Base-by-base conservation (phyloP, 2,888 invertebrate genomes). In the Mythimna vitellina region DNA sequence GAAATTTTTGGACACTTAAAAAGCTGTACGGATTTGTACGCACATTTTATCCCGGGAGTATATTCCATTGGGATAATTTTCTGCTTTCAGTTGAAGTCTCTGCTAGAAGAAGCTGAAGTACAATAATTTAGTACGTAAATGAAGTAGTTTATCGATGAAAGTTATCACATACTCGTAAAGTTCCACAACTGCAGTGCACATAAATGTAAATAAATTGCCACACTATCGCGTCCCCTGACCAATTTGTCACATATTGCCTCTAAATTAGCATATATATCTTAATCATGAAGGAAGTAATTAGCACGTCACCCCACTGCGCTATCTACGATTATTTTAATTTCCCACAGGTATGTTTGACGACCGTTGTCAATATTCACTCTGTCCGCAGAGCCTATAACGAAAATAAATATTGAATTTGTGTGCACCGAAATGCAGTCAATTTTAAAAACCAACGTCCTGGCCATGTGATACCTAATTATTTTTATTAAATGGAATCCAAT, bases 231-330 rank as follows among this genome's bases (percentile, higher is more conserved):
- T 73, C 56, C 56, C 62, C 32, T 32, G 35, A 29, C 46, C 64
- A 81, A 84, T 86, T 81, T 83, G 76, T 81, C 81, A 32, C 25
- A 60, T 61, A 60, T 61, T 71, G 25, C 35, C 22, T 38, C 4
- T 61, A 65, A 75, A 83, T 80, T 83, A 65, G 70, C 66, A 62
- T 65, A 4, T 70, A 58, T 80, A 70, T 70, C 71, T 73, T 62
- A 77, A 70, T 75, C 65, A 76, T 62, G 53, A 35, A 65, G 49
- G 61, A 61, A 75, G 49, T 85, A 66, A 76, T 75, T 78, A 80
- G 14, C 14, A 46, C 9, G 61, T 58, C 10, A 22, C 68, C 62
- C 60, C 53, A 32, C 29, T 69, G 53, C 35, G 53, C 17, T 70
- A 63, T 64, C 35, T 60, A 53, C 61, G n/a, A 65, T 76, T 54